A percentile compares a stretch with the other conserved stretches of the same genome.
Conservation (phyloP, 2,113 vertebrate species). For the Halcyon malimbica region DNA sequence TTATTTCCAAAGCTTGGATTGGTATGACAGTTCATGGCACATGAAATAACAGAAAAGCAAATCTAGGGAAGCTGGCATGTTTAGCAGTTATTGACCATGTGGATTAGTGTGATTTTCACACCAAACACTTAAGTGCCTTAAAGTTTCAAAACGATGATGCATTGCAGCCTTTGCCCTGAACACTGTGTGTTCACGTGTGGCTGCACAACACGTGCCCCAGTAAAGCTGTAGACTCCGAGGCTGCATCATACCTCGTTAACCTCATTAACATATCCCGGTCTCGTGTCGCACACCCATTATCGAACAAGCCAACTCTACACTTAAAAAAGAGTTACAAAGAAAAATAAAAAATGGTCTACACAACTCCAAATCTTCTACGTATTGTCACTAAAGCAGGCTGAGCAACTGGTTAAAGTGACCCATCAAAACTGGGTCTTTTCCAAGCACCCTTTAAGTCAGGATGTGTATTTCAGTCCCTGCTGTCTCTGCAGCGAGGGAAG, state of each 20-base stretch:
- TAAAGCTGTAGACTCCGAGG: neutral
- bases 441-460: constrained; percentile 54
- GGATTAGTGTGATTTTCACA: neutral
- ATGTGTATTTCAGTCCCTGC: constrained; percentile 35
- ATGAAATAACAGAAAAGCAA: neutral
- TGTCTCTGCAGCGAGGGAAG: neutral
- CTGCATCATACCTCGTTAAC: neutral
- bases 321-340: neutral
- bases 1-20: constrained; percentile 43
- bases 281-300: neutral
- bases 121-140: neutral
- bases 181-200: neutral
- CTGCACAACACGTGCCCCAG: neutral
- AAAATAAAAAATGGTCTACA: rapidly evolving
- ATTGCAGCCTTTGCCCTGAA: neutral
- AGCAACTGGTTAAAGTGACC: constrained; percentile 40
- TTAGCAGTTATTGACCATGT: neutral
- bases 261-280: neutral
- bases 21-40: neutral
- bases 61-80: neutral
- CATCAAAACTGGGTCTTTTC: constrained; percentile 64
- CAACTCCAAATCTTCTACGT: neutral
- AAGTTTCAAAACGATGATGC: neutral
- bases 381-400: neutral
- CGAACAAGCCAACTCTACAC: neutral